Evolutionary conservation across 2,888 invertebrate genomes (phyloP).

Genomic region (Yponomeuta plumbellus): DNA sequence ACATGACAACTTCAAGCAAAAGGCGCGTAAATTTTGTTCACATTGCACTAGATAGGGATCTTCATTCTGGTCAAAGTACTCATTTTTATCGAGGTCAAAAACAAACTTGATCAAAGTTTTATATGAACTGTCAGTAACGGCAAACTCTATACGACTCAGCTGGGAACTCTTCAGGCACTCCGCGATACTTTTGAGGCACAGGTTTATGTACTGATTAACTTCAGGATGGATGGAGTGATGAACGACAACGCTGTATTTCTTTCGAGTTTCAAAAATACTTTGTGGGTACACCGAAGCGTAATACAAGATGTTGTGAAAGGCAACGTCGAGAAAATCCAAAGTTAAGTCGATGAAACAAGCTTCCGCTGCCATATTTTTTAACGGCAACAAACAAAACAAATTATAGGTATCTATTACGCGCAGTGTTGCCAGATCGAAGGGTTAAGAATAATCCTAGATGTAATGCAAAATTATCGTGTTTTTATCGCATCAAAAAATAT

Average conservation of each 20-base stretch:
- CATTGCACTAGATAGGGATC: slow-evolving; percentile 79
- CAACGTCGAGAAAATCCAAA: slow-evolving; percentile 81
- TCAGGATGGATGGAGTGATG: slow-evolving; percentile 80
- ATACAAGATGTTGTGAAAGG: slow-evolving; percentile 79
- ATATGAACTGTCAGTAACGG: slow-evolving; percentile 50
- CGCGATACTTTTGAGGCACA: slow-evolving; percentile 67
- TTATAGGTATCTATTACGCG: too few relatives aligned
- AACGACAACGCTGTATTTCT: slow-evolving; percentile 79
- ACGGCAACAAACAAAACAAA: too few relatives aligned
- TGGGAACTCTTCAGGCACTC: slow-evolving; percentile 69
- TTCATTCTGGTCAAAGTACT: slow-evolving; percentile 42
- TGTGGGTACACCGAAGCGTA: slow-evolving; percentile 79
- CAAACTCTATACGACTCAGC: slow-evolving; percentile 70
- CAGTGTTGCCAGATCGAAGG: too few relatives aligned
- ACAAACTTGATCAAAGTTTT: slow-evolving; percentile 47
- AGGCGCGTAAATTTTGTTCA: slow-evolving; percentile 78
- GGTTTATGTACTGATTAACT: slow-evolving; percentile 78
- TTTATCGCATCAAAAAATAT: too few relatives aligned
- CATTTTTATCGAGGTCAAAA: slow-evolving; percentile 50
- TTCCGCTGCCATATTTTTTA: slow-evolving; percentile 40
- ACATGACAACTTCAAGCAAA: slow-evolving; percentile 76
- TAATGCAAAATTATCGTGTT: too few relatives aligned
- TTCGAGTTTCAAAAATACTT: slow-evolving; percentile 77
- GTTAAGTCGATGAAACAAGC: slow-evolving; percentile 73
- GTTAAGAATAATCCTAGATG: too few relatives aligned